A percentile compares a stretch with the other conserved stretches of the same genome.
Conservation (phyloP, 2,888 invertebrate species). For the Drosophila demipolita region DNA sequence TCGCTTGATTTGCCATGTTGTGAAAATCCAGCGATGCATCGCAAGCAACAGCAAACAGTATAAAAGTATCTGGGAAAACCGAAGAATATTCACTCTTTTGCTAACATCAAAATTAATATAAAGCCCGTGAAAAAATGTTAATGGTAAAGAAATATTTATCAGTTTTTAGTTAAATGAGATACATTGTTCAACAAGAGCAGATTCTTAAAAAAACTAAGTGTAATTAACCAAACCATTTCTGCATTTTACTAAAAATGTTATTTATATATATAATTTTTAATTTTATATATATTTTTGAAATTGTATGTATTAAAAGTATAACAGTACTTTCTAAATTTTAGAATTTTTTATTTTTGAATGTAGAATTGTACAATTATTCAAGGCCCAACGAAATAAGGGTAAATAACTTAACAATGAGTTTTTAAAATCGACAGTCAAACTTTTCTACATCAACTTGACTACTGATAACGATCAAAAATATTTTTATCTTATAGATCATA, state of each 20-base stretch:
- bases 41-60: slow-evolving; percentile 14
- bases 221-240: too few relatives aligned
- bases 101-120: not conserved
- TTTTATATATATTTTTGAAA: too few relatives aligned
- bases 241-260: too few relatives aligned
- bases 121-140: not conserved
- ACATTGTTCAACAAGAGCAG: not conserved
- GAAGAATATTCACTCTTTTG: not conserved
- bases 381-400: not conserved
- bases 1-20: slow-evolving; percentile 68
- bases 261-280: too few relatives aligned
- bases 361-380: too few relatives aligned
- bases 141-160: not conserved
- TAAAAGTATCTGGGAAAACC: not conserved
- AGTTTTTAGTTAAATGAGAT: not conserved
- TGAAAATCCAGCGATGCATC: slow-evolving; percentile 64
- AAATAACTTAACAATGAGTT: not conserved
- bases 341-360: not conserved
- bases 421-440: not conserved
- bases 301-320: not conserved
- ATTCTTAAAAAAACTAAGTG: too few relatives aligned
- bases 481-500: not conserved
- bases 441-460: not conserved
- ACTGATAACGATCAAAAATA: not conserved
- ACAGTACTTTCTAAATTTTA: not conserved